phyloP scores from a whole-genome alignment of 2,113 vertebrate genomes.

The Paradoxurus hermaphroditus region DNA sequence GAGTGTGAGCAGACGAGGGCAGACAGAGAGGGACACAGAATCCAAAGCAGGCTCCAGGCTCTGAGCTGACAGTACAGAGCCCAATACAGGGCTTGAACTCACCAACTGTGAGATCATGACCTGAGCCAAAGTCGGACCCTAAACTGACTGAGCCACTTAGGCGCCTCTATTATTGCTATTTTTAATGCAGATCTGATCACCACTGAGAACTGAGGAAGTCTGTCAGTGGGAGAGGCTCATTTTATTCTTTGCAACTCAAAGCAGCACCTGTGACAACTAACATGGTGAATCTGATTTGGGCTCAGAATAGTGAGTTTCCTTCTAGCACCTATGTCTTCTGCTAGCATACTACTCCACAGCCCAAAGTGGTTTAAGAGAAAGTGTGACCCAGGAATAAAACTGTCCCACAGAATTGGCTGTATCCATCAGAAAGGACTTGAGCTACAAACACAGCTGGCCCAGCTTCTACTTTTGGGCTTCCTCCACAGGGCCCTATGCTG shows the following conservation, averaged over 20 bases:
- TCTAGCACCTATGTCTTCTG: neutral
- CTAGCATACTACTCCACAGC: neutral
- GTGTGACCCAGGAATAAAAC: neutral
- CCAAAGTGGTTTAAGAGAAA: neutral
- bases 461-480: neutral
- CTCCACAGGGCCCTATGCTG: neutral
- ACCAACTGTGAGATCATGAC: too few relatives aligned
- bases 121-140: too few relatives aligned
- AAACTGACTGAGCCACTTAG: too few relatives aligned
- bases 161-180: too few relatives aligned
- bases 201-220: neutral
- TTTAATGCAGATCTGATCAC: neutral
- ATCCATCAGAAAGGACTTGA: neutral
- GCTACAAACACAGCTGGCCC: neutral
- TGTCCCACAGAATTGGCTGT: neutral
- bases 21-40: too few relatives aligned
- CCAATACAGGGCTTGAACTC: too few relatives aligned
- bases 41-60: too few relatives aligned
- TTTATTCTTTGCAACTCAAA: neutral
- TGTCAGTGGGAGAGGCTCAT: neutral
- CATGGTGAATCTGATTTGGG: neutral
- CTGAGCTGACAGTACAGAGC: too few relatives aligned
- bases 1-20: too few relatives aligned
- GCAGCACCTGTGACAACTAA: neutral
- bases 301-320: neutral